These are phyloP conservation scores for Idaea dimidiata DNA, from an alignment of 2,888 invertebrate genomes.

Conservation along the genomic window DNA sequence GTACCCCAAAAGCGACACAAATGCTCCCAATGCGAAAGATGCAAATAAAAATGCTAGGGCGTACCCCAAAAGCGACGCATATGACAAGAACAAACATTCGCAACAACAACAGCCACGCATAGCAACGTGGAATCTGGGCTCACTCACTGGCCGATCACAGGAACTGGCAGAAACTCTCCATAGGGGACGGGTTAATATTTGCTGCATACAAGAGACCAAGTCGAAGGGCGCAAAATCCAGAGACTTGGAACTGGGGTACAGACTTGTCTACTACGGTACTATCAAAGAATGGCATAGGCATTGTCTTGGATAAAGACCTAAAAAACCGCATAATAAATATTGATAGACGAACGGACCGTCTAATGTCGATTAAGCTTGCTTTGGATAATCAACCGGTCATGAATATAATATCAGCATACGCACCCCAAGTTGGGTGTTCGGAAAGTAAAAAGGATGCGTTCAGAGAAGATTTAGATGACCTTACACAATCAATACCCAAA, in stretches of 20 bases:
- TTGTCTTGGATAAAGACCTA: neutral
- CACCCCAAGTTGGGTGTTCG: conserved; percentile 7
- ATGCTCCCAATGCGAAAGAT: no score
- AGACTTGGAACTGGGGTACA: conserved; percentile 20
- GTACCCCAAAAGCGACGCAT: conserved; percentile 27
- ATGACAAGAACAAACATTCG: no score
- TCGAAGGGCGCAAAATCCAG: conserved; percentile 25
- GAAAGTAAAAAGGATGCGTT: no score
- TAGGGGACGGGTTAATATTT: conserved; percentile 14
- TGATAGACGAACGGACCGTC: neutral
- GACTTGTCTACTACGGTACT: neutral
- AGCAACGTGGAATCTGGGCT: conserved; percentile 27
- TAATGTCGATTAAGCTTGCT: neutral
- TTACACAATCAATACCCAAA: no score
- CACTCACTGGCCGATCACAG: conserved; percentile 18
- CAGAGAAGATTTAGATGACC: no score
- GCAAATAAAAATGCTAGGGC: conserved; percentile 17
- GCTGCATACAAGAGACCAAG: conserved; percentile 25
- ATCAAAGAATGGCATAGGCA: neutral
- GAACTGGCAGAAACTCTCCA: neutral
- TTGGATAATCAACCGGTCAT: conserved; percentile 9
- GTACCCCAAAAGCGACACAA: conserved; percentile 16
- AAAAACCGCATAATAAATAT: conserved; percentile 1
- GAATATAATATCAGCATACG: conserved; percentile 16
- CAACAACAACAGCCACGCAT: no score